Base-by-base conservation (phyloP, 64 coral and sea anemone species). In the Acropora tenuis region DNA sequence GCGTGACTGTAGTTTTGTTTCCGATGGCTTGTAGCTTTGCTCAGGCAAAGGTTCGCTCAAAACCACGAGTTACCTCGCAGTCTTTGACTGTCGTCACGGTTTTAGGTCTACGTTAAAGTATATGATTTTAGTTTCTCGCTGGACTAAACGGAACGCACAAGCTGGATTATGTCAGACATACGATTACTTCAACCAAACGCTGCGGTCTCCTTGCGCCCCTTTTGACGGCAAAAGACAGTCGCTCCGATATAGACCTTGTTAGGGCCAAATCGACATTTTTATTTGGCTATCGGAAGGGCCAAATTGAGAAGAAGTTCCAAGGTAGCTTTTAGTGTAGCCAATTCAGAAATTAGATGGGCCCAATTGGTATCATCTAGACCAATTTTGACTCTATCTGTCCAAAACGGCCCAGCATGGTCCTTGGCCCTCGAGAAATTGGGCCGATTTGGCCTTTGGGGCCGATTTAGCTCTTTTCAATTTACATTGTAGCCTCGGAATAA, bases 401-500 rank as follows among this genome's bases (percentile, higher is more conserved):
- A 87, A 93, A 71, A 88, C 83, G 84, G 69, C 76, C 83, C 48
- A 88, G 45, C 74, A 82, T 88, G 77, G 92, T 75, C 86, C 78
- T 73, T 82, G 69, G 78, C 75, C 86, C 73, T 93, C 45, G 40
- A 81, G 60, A 93, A 40, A 88, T 93, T 88, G 78, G 86, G 92
- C 92, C 78, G 77, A 93, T 80, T 93, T 93, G 92, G 92, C 78
- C 42, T 93, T 93, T 93, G 75, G 77, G 55, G 91, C 78, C 76
- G 58, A 80, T 74, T 93, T 48, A 60, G 84, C 91, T 77, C 80
- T 92, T 92, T 92, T n/a, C 79, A 92, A 71, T 86, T 86, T 71
- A 71, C 59, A 86, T 48, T 82, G 79, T 82, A 82, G 10, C 52
- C 6, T 1, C 5, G 52, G 52, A 55, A 5, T 55, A 5, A 55